Evolutionary conservation across 2,888 invertebrate genomes (phyloP), one percentile per base, ranked within the genome.

Genomic region (Carabus problematicus): DNA sequence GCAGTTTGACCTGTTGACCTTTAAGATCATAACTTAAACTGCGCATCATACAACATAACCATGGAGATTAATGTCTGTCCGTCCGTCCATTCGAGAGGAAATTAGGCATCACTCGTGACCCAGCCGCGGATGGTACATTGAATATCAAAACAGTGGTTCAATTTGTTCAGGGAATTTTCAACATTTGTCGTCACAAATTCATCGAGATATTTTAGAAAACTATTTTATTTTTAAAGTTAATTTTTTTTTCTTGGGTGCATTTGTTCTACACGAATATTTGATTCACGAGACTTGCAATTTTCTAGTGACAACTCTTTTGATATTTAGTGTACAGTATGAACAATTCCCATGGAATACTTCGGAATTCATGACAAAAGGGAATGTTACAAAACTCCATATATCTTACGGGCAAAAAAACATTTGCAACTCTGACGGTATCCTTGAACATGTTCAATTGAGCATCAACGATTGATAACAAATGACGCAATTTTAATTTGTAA

Each of bases 21-120:
- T 18, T 56, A 66, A 43, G 47, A 49, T 58, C 66, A 49, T 58
- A 58, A 58, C 66, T 66, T 66, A 58, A 66, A 56, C 58, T 39
- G 59, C 66, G 58, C 66, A 66, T 66, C 66, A 66, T 66, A 58
- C 59, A 58, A 66, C 66, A 66, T 66, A 66, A 66, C 66, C 66
- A 66, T 66, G 58, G 66, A 66, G 66, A 66, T 66, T 66, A 66
- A 66, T 66, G 66, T 58, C 58, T 41, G 41, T 39, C 29, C 49
- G 47, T 56, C 45, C 16, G 42, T 56, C 56, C 66, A 40, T 58
- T 58, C 66, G 41, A 56, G 49, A 58, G 66, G 41, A 66, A 66
- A 66, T 66, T 66, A 66, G 66, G 66, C 66, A 18, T 52, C 52
- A 52, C 52, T 52, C 52, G 52, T 52, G 52, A 52, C 52, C 52